Evolutionary conservation across 2,797 vertebrate species (phyloP), one percentile per base, ranked within the genome.

Genomic region (Apogon talboti): DNA sequence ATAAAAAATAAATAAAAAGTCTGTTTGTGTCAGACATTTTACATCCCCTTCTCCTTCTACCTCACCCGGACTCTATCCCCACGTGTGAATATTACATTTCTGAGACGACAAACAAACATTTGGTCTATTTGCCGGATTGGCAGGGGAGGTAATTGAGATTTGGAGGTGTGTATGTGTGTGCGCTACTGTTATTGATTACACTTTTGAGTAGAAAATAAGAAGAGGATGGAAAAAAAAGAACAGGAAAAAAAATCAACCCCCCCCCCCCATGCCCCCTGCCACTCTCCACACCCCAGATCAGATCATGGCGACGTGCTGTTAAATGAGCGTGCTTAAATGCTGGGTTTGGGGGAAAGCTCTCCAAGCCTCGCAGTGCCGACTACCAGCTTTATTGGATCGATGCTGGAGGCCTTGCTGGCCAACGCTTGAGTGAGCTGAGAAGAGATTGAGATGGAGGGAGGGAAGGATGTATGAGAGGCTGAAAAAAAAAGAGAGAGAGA

Each of bases 361-460:
- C 49, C 55, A 41, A 72, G 82, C 80, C 71, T 84, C 5, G 18
- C 71, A 44, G 64, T 63, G 53, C 69, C 21, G 47, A 71, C 78
- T 54, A 42, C 46, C 52, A 43, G 83, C 79, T 90, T 91, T 87
- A 91, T 88, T 90, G 89, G 86, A 93, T 93, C 91, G 74, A 93
- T 92, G 79, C 75, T 47, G 68, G 70, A 71, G 75, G 88, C 82
- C 86, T 82, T 35, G 57, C 51, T 18, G 68, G 78, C 78, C 56
- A 33, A 85, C 48, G 72, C 82, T 81, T 71, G 52, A 84, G 63
- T 76, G 82, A 87, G 81, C 63, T 1, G 50, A 68, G 75, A 74
- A 76, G 67, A 83, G 79, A 88, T 72, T 66, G 83, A 82, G 83
- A 72, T 54, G 41, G 58, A 62, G 30, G 15, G 43, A 41, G 41